Percentiles rank a stretch among this genome's conserved stretches.
These are phyloP conservation scores for Aricia artaxerxes DNA, from an alignment of 2,888 invertebrate genomes.

Conservation along the genomic window DNA sequence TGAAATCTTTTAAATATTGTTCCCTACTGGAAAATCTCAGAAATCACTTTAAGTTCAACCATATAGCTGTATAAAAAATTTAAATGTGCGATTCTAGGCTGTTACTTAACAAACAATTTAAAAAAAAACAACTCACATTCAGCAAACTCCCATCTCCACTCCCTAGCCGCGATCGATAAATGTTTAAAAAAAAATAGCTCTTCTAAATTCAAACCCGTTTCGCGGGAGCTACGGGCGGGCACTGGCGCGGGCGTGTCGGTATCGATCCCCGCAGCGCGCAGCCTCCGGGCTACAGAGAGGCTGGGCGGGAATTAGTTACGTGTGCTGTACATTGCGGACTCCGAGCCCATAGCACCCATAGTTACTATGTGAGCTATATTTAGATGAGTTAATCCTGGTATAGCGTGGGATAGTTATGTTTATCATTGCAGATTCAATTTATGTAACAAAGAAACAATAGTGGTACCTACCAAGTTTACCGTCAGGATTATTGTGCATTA, in stretches of 20 bases:
- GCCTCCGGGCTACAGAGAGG: constrained; percentile 53
- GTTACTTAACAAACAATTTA: not conserved
- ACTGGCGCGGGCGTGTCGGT: constrained; percentile 52
- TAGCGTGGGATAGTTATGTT: not conserved
- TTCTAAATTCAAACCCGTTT: constrained; percentile 37
- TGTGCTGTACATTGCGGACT: constrained; percentile 48
- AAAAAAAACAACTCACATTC: constrained; percentile 3
- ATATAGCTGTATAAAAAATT: too few species aligned
- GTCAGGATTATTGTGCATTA: too few species aligned
- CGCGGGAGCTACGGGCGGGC: constrained; percentile 52
- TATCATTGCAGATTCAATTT: not conserved
- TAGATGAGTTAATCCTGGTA: not conserved
- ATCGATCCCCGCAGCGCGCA: constrained; percentile 69
- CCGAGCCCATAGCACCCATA: not conserved
- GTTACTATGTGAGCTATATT: not conserved
- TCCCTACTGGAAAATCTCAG: too few species aligned
- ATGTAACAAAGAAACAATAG: not conserved
- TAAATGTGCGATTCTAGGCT: not conserved
- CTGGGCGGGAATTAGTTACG: constrained; percentile 11
- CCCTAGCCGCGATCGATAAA: constrained; percentile 18
- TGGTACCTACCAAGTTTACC: too few species aligned
- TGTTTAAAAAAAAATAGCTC: constrained; percentile 39
- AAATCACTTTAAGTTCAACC: too few species aligned
- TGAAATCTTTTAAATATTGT: not conserved
- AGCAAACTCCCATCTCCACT: constrained; percentile 20